Conservation (phyloP, 2,888 invertebrate species). For the Heterodera filipjevi region DNA sequence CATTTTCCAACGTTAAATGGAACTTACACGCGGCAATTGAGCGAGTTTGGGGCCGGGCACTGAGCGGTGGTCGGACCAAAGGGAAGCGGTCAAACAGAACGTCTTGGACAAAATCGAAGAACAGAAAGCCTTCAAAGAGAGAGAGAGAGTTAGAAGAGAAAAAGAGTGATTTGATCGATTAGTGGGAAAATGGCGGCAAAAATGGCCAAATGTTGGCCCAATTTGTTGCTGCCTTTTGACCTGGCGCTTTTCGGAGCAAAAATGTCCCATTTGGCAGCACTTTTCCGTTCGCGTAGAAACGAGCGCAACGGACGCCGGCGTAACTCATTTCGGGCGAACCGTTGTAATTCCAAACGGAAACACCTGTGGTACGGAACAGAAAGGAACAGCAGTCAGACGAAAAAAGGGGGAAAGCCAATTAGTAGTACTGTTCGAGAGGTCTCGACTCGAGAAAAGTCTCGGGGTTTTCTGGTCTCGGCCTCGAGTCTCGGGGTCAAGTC, state of each 20-base stretch:
- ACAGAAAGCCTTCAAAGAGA: conserved; percentile 70
- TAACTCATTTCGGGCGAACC: conserved; percentile 73
- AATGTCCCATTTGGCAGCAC: conserved; percentile 67
- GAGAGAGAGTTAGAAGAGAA: neutral
- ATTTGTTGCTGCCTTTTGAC: conserved; percentile 20
- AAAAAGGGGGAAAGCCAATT: neutral
- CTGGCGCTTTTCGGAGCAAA: conserved; percentile 73
- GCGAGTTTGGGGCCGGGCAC: conserved; percentile 45
- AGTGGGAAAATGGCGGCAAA: no score
- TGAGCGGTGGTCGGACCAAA: conserved; percentile 43
- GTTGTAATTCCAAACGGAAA: conserved; percentile 83
- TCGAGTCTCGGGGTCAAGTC: no score
- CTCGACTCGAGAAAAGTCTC: no score
- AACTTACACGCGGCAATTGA: conserved; percentile 57
- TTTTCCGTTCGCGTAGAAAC: conserved; percentile 67
- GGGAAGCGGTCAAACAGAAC: conserved; percentile 65
- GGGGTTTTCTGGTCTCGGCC: no score
- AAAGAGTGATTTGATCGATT: neutral
- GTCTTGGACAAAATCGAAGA: conserved; percentile 80
- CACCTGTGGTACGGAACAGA: no score
- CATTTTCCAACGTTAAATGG: no score
- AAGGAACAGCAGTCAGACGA: neutral
- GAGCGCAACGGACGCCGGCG: conserved; percentile 67
- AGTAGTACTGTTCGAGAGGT: no score
- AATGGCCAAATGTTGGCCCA: no score